Conservation (phyloP, 1,140 invertebrate species). For the Drosophila erecta region DNA sequence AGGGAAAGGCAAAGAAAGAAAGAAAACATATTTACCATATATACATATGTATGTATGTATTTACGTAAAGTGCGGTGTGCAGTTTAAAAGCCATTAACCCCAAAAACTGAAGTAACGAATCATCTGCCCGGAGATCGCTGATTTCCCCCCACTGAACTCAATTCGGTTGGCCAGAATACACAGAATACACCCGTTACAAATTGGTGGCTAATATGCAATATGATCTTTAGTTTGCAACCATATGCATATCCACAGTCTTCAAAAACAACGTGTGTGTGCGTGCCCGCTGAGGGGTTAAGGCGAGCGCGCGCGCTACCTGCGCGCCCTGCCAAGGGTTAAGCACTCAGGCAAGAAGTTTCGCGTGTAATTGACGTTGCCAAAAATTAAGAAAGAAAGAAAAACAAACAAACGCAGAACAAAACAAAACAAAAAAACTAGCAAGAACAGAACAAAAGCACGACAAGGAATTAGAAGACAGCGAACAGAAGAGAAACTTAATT, state of each 20-base stretch:
- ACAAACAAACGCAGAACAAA: conserved; percentile 4
- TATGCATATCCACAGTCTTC: no score
- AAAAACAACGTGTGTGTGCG: no score
- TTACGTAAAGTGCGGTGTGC: conserved; percentile 11
- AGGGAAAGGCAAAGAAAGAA: neutral
- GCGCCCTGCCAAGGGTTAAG: conserved; percentile 18
- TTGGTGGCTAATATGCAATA: neutral
- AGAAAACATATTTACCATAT: conserved; percentile 1
- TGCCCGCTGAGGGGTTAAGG: neutral
- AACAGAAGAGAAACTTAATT: conserved; percentile 31
- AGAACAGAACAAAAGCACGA: conserved; percentile 2
- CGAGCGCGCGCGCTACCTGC: neutral
- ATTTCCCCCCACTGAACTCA: neutral
- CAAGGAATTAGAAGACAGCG: conserved; percentile 23
- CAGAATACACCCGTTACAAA: neutral
- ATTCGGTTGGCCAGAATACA: neutral
- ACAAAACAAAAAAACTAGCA: no score
- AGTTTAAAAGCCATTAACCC: conserved; percentile 14
- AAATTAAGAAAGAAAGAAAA: conserved; percentile 31
- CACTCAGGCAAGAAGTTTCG: conserved; percentile 6
- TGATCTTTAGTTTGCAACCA: neutral
- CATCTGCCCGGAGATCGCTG: no score
- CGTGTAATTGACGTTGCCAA: conserved; percentile 43
- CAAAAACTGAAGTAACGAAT: neutral
- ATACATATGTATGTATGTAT: neutral